Base-by-base conservation (phyloP, 2,113 vertebrate species). In the Ranitomeya variabilis region DNA sequence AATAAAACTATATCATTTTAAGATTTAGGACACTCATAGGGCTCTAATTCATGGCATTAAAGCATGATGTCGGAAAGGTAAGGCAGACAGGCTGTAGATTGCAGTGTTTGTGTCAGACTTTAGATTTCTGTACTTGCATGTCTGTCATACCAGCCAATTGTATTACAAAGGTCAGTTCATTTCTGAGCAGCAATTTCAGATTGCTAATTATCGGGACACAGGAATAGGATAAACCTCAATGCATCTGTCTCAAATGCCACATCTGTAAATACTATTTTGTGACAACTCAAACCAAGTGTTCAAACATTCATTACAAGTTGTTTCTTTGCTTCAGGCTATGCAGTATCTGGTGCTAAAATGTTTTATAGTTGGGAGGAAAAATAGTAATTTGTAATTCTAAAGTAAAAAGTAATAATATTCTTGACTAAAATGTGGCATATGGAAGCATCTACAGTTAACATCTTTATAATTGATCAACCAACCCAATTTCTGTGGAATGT, bases 181-280 rank as follows among this genome's bases (percentile, higher is more conserved):
- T 60, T 59, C 84, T 73, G n/a, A 62, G 26, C 76, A 60, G 54
- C 69, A 86, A 86, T 51, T 86, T 60, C 57, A 77, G 26, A 62
- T 52, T 86, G 55, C 26, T 86, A 86, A 86, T 77, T 86, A 62
- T 57, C 12, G 31, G 57, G 52, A 86, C 57, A 77, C 59, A 3
- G 77, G 16, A 73, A 74, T 31, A 21, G 31, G 31, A 74, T 31
- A 54, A 73, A 73, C 52, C 69, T 86, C 71, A 77, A 11, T 23
- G 18, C 71, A 86, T 77, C 84, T 86, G 84, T 55, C 69, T 77
- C 18, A 86, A 86, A 86, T 86, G 84, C 77, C 84, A 86, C 69
- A 62, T 86, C 84, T 77, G 71, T 86, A 86, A 62, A 86, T 60
- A 86, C 45, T 86, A 77, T 77, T 76, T 86, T 57, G 31, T 86